phyloP scores from a whole-genome alignment of 1,140 invertebrate genomes.

The Trichonephila clavipes region DNA sequence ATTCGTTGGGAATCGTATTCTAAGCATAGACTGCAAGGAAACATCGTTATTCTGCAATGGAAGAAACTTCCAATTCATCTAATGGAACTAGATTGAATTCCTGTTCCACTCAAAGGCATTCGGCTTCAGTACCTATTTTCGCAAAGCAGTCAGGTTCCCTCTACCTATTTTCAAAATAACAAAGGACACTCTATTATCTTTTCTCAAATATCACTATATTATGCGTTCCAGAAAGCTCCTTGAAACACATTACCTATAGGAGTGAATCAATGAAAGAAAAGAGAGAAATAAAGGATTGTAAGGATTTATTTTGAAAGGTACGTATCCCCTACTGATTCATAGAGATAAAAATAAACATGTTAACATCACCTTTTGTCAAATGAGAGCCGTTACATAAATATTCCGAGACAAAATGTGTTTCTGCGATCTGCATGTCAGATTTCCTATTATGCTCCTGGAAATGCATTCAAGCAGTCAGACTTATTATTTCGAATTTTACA shows the following conservation, averaged over 20 bases:
- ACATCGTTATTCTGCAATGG: background rate
- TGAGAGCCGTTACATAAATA: background rate
- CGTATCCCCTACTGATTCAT: background rate
- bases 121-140: background rate
- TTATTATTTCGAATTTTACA: background rate
- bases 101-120: background rate
- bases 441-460: background rate
- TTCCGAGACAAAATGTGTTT: background rate
- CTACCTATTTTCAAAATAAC: constrained; percentile 19
- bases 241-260: background rate
- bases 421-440: background rate
- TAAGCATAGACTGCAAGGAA: no score
- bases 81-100: background rate
- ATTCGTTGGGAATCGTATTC: no score
- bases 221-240: background rate
- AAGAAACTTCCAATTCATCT: background rate
- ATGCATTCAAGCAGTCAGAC: background rate
- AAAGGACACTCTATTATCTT: background rate
- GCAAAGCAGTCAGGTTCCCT: background rate
- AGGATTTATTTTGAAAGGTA: background rate
- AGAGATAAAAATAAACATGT: background rate
- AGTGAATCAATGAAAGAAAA: background rate
- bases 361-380: background rate
- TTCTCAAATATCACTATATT: background rate
- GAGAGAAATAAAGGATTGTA: no score